Percentiles rank a stretch among this genome's conserved stretches.
phyloP scores from a whole-genome alignment of 2,888 invertebrate genomes.

The Mesorhabditis belari region DNA sequence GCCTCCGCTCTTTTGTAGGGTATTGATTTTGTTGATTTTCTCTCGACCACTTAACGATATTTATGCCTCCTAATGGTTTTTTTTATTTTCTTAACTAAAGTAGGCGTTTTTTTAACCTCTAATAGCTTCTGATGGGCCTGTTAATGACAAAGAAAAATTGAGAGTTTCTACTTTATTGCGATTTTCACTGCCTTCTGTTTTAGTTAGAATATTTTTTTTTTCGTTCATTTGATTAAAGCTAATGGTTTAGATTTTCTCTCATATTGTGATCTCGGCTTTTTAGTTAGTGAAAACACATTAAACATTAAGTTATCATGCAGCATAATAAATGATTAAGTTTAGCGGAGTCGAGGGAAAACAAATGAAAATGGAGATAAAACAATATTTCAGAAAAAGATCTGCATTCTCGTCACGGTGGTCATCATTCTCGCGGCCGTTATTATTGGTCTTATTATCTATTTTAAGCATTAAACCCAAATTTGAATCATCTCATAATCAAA shows the following conservation, averaged over 20 bases:
- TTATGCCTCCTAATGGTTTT: neutral
- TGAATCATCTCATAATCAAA: too few species aligned
- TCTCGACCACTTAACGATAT: neutral
- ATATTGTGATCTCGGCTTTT: neutral
- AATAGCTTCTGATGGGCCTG: too few species aligned
- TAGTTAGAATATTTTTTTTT: neutral
- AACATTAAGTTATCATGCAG: neutral
- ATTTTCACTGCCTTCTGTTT: neutral
- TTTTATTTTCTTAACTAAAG: neutral
- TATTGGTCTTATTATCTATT: constrained; percentile 5
- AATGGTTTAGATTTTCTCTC: too few species aligned
- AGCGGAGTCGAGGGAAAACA: neutral
- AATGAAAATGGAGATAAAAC: neutral
- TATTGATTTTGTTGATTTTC: neutral
- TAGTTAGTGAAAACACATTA: neutral
- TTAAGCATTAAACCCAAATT: neutral
- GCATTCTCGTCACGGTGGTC: constrained; percentile 29
- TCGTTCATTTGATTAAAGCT: too few species aligned
- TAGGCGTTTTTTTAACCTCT: constrained; percentile 1
- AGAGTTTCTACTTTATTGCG: too few species aligned
- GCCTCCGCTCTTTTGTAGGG: neutral
- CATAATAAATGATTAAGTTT: neutral
- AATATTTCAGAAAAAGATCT: constrained; percentile 35
- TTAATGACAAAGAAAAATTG: too few species aligned
- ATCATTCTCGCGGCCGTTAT: constrained; percentile 20